These are phyloP conservation scores for Nycteola revayana DNA, from an alignment of 2,888 invertebrate genomes.

Conservation along the genomic window DNA sequence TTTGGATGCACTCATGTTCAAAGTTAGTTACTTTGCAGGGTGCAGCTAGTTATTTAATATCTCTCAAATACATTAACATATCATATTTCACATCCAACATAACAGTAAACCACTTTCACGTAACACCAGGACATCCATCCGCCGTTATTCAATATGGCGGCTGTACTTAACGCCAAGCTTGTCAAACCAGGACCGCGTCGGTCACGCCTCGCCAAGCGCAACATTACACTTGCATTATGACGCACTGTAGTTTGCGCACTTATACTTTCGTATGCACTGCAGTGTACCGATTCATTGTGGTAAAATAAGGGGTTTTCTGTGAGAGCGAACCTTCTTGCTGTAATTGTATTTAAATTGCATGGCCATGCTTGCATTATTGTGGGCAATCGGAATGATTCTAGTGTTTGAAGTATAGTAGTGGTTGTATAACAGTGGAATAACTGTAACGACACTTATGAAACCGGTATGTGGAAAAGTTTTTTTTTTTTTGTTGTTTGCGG, in stretches of 20 bases:
- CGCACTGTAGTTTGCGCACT: slow-evolving; percentile 26
- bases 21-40: too few relatives aligned
- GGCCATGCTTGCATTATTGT: slow-evolving; percentile 5
- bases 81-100: not conserved
- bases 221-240: slow-evolving; percentile 25
- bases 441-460: too few relatives aligned
- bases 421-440: too few relatives aligned
- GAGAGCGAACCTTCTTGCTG: slow-evolving; percentile 20
- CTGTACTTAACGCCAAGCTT: slow-evolving; percentile 8
- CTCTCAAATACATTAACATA: too few relatives aligned
- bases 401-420: too few relatives aligned
- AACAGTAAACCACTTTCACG: too few relatives aligned
- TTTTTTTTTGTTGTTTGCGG: too few relatives aligned
- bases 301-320: slow-evolving; percentile 22
- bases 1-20: too few relatives aligned
- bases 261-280: slow-evolving; percentile 45
- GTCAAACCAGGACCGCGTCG: slow-evolving; percentile 21
- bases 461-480: too few relatives aligned
- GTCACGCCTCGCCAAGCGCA: slow-evolving; percentile 37
- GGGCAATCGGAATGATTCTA: too few relatives aligned
- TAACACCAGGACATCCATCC: not conserved
- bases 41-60: too few relatives aligned
- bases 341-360: slow-evolving; percentile 34
- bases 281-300: slow-evolving; percentile 24
- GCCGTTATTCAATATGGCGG: not conserved